Base-by-base conservation (phyloP, 2,113 vertebrate species). In the Chaetodon auriga region DNA sequence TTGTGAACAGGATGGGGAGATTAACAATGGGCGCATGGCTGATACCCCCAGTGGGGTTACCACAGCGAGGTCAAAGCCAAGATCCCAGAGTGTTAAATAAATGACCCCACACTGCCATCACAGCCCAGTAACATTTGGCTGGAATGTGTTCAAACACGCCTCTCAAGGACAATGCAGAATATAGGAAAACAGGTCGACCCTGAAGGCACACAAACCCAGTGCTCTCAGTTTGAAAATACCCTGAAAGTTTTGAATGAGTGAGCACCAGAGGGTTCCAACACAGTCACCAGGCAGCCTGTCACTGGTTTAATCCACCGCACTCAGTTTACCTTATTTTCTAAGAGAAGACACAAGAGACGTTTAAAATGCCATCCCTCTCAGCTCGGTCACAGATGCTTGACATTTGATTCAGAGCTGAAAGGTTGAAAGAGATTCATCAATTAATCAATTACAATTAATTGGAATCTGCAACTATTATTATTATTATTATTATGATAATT, bases 51-150 rank as follows among this genome's bases (percentile, higher is more conserved):
- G 83, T 88, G 87, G 92, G 89, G 89, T 90, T 87, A 89, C 74
- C 86, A 75, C 81, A 68, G 78, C 45, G 68, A 88, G 91, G 92
- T 93, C 92, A 92, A 91, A 92, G 90, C 87, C 89, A 90, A 91
- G 83, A 93, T 90, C 90, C 85, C 86, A 77, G 74, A 92, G 90
- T 91, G 94, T 92, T 92, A 91, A 93, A 92, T 88, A 93, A 90
- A 94, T 91, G 91, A 93, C 88, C 87, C 83, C 90, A 93, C 90
- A 92, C 87, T 85, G 80, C 81, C 87, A 86, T 76, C 81, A 53
- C 81, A 61, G 83, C 80, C 83, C 58, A 45, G 64, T 62, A 92
- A 88, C 87, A 90, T 89, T 87, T 89, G 88, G 87, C 86, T 83
- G 90, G 89, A 92, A 92, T 93, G 92, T 90, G 88, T 89, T 90